Percentiles rank a stretch among this genome's conserved stretches.
Conservation (phyloP, 2,797 vertebrate genomes). For the Gadopsis bispinosus region DNA sequence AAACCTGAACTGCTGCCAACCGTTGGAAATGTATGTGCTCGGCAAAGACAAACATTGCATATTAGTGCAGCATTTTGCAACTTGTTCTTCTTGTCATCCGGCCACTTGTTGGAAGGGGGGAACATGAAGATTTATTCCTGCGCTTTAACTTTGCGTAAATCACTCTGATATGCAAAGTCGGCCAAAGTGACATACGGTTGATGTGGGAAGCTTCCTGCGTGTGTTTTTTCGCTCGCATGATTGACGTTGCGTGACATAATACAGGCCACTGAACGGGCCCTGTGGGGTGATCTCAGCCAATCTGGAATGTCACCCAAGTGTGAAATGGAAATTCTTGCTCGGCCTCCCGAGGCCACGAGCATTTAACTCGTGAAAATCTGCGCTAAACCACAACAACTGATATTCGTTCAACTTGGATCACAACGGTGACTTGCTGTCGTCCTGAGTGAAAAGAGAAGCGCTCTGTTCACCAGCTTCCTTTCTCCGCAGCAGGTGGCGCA, state of each 20-base stretch:
- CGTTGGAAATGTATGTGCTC: not conserved
- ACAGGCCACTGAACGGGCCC: constrained; percentile 36
- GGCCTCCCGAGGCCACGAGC: constrained; percentile 44
- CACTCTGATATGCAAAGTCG: not conserved
- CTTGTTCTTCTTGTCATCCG: constrained; percentile 6
- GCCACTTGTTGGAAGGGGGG: not conserved
- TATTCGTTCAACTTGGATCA: not conserved
- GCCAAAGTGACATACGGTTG: not conserved
- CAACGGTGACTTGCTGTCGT: not conserved
- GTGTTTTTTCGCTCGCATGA: constrained; percentile 44
- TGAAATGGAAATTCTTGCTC: constrained; percentile 69
- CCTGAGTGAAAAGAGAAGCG: not conserved
- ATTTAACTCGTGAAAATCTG: constrained; percentile 34
- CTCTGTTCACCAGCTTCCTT: not conserved
- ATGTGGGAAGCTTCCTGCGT: not conserved
- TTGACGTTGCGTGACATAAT: constrained; percentile 49
- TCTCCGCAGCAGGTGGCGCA: constrained; percentile 16
- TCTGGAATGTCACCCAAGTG: constrained; percentile 62
- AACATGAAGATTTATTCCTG: constrained; percentile 19
- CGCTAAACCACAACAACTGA: constrained; percentile 22
- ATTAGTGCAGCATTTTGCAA: constrained; percentile 10
- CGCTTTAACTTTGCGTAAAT: constrained; percentile 11
- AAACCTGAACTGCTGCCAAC: not conserved
- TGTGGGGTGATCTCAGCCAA: constrained; percentile 48
- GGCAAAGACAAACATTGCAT: not conserved